phyloP scores from a whole-genome alignment of 2,113 vertebrate species.

The Mugil cephalus region DNA sequence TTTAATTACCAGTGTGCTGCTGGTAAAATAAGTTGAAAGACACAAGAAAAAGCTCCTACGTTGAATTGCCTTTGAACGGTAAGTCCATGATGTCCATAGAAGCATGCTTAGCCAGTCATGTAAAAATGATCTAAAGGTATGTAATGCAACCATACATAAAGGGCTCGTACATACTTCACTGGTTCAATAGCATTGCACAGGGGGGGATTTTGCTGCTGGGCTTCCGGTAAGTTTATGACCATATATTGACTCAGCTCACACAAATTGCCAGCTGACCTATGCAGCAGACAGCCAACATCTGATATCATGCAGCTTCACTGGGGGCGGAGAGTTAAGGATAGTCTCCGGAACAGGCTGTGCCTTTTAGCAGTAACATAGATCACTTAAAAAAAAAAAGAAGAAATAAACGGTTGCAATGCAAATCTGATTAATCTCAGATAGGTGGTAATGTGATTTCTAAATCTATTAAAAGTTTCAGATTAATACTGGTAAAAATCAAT shows the following conservation, averaged over 20 bases:
- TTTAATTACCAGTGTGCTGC: not conserved
- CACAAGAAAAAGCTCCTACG: constrained; percentile 1
- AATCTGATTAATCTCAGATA: too few species aligned
- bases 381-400: too few species aligned
- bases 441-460: too few species aligned
- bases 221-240: constrained; percentile 36
- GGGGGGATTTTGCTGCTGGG: constrained; percentile 33
- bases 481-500: too few species aligned
- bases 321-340: not conserved
- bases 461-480: too few species aligned
- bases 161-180: constrained; percentile 42
- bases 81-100: constrained; percentile 22
- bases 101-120: constrained; percentile 36
- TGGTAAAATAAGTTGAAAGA: constrained; percentile 13
- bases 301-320: not conserved
- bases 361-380: not conserved
- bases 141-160: constrained; percentile 25
- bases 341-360: not conserved
- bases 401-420: too few species aligned
- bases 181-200: constrained; percentile 33
- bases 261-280: constrained; percentile 11
- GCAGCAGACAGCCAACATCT: constrained; percentile 17
- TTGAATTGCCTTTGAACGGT: constrained; percentile 37
- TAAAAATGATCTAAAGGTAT: constrained; percentile 45
- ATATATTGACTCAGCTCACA: constrained; percentile 53